These are phyloP conservation scores for Odocoileus virginianus DNA, from an alignment of 2,113 vertebrate species.

Conservation along the genomic window DNA sequence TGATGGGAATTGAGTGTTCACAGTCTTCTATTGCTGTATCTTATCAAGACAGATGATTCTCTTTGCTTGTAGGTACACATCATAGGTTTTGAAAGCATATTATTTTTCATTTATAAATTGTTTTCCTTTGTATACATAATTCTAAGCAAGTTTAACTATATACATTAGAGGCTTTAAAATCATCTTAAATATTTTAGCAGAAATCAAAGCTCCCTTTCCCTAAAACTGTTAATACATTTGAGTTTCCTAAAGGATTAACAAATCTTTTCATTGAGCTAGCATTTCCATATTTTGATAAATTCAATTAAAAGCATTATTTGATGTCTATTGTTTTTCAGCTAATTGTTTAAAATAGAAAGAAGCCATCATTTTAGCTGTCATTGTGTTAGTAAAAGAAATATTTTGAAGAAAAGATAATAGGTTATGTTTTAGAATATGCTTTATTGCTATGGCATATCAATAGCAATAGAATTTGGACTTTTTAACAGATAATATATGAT, in stretches of 20 bases:
- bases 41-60: background rate
- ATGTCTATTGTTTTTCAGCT: background rate
- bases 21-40: background rate
- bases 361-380: background rate
- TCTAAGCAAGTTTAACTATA: background rate
- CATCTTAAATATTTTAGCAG: background rate
- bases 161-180: background rate
- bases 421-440: background rate
- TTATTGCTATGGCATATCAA: background rate
- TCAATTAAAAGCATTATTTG: background rate
- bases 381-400: background rate
- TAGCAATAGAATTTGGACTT: background rate
- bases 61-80: background rate
- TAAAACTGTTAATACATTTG: background rate
- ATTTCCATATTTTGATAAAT: background rate
- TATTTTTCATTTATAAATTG: background rate
- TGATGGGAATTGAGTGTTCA: background rate
- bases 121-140: background rate
- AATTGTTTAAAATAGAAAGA: background rate
- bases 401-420: background rate
- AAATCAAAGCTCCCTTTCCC: background rate
- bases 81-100: background rate
- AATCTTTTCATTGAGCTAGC: accelerated
- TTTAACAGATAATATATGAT: background rate
- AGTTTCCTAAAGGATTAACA: background rate